Evolutionary conservation across 1,140 invertebrate genomes (phyloP), one percentile per base, ranked within the genome.

Genomic region (Bacillus rossius): DNA sequence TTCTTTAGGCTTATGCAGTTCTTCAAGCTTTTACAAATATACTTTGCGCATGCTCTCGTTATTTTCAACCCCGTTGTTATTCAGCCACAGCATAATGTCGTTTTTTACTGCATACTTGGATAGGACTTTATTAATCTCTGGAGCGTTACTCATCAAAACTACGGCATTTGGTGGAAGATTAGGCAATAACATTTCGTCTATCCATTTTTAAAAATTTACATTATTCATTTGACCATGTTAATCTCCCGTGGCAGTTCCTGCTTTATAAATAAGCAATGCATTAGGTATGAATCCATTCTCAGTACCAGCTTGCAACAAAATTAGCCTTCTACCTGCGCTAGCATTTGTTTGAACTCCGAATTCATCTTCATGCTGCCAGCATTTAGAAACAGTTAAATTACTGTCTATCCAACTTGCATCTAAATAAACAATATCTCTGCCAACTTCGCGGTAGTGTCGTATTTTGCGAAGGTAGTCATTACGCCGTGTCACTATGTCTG

Each of bases 81-180:
- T 3, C n/a, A 50, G 20, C 25, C 34, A 50, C 7, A 26, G 20
- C 19, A 22, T 26, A 23, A 50, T 13, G 19, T 50, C 48, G 10
- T 45, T 57, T 48, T 29, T 57, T n/a, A 47, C 53, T 29, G 49
- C 26, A 40, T 43, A 26, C 41, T 19, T 51, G 14, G 29, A 37
- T 17, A 17, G 53, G 10, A 47, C 14, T 51, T 61, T 55, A n/a
- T 61, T 42, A 20, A 52, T 13, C 37, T 61, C 38, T n/a, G 61
- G 43, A 8, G 65, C 63, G 29, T 63, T 66, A 49, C 65, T 63
- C 53, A 63, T 59, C 2, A 66, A 61, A 38, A 61, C 60, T 14
- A 61, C 51, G 19, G 48, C 47, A 19, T 59, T 49, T 8, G 29
- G 13, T 19, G 40, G 37, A 2, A 65, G 14, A 8, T 56, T 53